Base-by-base conservation (phyloP, 2,888 invertebrate genomes). In the Dynastes grantii region DNA sequence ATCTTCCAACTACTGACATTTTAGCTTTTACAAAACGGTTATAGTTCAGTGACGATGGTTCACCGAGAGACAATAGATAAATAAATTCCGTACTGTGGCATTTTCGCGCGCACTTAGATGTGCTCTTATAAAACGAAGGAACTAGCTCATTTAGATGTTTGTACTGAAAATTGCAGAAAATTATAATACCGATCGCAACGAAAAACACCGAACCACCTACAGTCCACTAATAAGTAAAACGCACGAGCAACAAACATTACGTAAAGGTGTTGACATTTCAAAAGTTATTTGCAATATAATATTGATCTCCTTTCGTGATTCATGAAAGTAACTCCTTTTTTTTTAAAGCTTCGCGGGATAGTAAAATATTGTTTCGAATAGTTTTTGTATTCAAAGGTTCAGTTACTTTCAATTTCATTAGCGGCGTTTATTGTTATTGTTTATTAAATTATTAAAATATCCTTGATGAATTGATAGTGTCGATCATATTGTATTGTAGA, bases 41-140 rank as follows among this genome's bases (percentile, higher is more conserved):
- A 83, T 83, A 83, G 83, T 83, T 83, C 82, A 83, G 79, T 83
- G 83, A 83, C 81, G 81, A 80, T 80, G 71, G 81, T 79, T 79
- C 80, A 32, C 65, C 16, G 65, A 78, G 68, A 82, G 80, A 83
- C 83, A 83, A 83, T 83, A 78, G 83, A 78, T 61, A 77, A 82
- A 82, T 83, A 83, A 83, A 83, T 82, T 82, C 79, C 77, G 51
- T 71, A 65, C 70, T 75, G 68, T 79, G 77, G 70, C 70, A 77
- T 77, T 70, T 70, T 49, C 70, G n/a, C 45, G 68, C 58, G 51
- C 65, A 51, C 32, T 40, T 37, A 27, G 55, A n/a, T 37, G 37
- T 71, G 53, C 65, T 40, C 65, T 76, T 45, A 45, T 78, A 68
- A 78, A 78, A 64, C 67, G 63, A 37, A 65, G 73, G 73, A 73